These are phyloP conservation scores for Nymphicus hollandicus DNA, from an alignment of 2,113 vertebrate species.

Conservation along the genomic window DNA sequence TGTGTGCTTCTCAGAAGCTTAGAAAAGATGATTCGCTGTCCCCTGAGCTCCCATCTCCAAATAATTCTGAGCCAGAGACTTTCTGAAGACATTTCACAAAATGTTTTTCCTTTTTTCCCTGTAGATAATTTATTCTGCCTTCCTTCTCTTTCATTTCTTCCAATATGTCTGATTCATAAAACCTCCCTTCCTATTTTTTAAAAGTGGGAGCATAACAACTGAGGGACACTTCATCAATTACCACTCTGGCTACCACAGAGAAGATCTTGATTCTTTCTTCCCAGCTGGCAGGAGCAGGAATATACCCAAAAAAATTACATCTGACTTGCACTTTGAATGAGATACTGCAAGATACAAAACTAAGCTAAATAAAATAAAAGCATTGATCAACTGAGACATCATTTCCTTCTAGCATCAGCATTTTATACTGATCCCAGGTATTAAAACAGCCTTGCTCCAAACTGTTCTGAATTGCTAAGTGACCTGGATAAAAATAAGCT, in stretches of 20 bases:
- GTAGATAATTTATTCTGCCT: neutral
- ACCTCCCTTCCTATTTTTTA: neutral
- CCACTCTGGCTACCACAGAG: neutral
- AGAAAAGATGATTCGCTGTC: neutral
- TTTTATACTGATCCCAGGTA: neutral
- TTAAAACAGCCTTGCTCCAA: neutral
- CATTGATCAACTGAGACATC: neutral
- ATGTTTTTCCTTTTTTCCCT: neutral
- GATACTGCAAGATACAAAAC: neutral
- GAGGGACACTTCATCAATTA: neutral
- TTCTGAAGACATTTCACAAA: neutral
- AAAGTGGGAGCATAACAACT: neutral
- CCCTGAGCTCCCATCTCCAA: neutral
- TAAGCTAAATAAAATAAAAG: neutral
- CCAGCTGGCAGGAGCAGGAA: neutral
- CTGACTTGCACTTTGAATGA: neutral
- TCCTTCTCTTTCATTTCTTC: conserved; percentile 4
- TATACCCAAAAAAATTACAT: neutral
- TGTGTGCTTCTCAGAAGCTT: neutral
- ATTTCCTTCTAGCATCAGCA: neutral
- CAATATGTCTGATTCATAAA: neutral
- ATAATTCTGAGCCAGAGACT: neutral
- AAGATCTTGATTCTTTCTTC: neutral
- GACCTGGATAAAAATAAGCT: neutral
- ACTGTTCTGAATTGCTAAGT: neutral